These are phyloP conservation scores for Eubasilissa regina DNA, from an alignment of 1,140 invertebrate genomes.

Conservation along the genomic window DNA sequence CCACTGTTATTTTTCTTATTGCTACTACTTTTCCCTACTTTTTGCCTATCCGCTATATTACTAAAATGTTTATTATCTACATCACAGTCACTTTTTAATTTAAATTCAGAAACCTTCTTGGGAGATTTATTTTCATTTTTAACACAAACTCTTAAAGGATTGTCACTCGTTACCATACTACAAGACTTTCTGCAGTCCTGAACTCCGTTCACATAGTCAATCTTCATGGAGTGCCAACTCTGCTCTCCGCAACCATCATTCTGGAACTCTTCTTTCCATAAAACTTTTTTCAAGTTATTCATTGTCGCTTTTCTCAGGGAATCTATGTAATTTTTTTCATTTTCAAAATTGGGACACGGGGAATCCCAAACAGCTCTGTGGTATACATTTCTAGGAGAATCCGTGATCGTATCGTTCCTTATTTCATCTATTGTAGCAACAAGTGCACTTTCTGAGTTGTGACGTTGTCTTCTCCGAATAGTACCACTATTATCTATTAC, in stretches of 20 bases:
- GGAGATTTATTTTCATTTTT: constrained; percentile 4
- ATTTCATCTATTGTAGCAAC: constrained; percentile 79
- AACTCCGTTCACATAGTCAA: background rate
- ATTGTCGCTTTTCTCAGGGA: background rate
- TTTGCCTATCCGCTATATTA: constrained; percentile 35
- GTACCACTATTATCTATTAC: constrained; percentile 64
- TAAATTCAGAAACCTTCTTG: constrained; percentile 13
- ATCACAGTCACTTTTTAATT: constrained; percentile 42
- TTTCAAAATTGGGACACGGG: constrained; percentile 58
- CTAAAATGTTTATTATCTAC: constrained; percentile 37
- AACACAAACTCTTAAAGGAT: background rate
- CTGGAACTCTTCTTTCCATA: constrained; percentile 66
- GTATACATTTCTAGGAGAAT: constrained; percentile 75
- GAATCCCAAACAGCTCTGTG: constrained; percentile 74
- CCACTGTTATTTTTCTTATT: constrained; percentile 27
- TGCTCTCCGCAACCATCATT: constrained; percentile 61
- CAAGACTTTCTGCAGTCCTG: background rate
- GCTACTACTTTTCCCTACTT: constrained; percentile 22
- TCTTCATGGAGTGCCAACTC: constrained; percentile 38
- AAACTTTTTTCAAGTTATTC: constrained; percentile 65
- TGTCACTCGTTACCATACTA: background rate
- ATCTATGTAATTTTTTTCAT: constrained; percentile 39
- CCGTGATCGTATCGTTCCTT: constrained; percentile 72
- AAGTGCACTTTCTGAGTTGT: constrained; percentile 73
- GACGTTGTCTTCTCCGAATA: constrained; percentile 65